Percentiles rank a stretch among this genome's conserved stretches.
phyloP scores from a whole-genome alignment of 1,140 invertebrate species.

The Papilio machaon region DNA sequence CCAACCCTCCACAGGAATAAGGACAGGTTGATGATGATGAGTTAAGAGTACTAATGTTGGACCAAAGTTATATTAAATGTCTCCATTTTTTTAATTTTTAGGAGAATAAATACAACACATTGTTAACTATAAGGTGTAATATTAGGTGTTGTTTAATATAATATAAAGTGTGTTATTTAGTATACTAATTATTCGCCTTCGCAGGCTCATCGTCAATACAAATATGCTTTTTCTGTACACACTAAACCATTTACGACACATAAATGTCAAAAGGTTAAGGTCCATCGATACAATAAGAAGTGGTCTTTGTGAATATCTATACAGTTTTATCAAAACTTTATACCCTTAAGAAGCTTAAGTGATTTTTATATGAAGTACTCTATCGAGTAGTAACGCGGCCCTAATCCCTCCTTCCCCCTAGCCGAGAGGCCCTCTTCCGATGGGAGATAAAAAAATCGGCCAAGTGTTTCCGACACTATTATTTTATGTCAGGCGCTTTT shows the following conservation, averaged over 20 bases:
- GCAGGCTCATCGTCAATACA: too few species aligned
- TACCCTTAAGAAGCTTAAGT: slow-evolving; percentile 26
- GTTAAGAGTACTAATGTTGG: too few species aligned
- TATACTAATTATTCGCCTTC: too few species aligned
- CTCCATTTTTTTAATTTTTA: too few species aligned
- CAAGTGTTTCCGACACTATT: slow-evolving; percentile 29
- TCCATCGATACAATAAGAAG: slow-evolving; percentile 20
- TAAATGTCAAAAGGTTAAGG: slow-evolving; percentile 21
- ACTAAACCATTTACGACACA: background rate
- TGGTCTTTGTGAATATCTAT: slow-evolving; percentile 9
- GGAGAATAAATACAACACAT: too few species aligned
- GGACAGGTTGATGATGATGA: too few species aligned
- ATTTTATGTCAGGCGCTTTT: background rate
- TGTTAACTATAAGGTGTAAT: too few species aligned
- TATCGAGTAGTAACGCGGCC: background rate
- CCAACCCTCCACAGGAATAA: too few species aligned
- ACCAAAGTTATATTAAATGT: too few species aligned
- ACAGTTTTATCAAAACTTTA: slow-evolving; percentile 36
- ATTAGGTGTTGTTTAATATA: too few species aligned
- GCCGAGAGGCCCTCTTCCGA: background rate
- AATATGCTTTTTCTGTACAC: background rate
- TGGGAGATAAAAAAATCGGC: slow-evolving; percentile 34
- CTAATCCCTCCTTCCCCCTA: background rate
- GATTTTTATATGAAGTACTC: slow-evolving; percentile 29
- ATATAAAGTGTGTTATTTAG: too few species aligned